Conservation (phyloP, 2,797 vertebrate species). For the Chelon auratus region DNA sequence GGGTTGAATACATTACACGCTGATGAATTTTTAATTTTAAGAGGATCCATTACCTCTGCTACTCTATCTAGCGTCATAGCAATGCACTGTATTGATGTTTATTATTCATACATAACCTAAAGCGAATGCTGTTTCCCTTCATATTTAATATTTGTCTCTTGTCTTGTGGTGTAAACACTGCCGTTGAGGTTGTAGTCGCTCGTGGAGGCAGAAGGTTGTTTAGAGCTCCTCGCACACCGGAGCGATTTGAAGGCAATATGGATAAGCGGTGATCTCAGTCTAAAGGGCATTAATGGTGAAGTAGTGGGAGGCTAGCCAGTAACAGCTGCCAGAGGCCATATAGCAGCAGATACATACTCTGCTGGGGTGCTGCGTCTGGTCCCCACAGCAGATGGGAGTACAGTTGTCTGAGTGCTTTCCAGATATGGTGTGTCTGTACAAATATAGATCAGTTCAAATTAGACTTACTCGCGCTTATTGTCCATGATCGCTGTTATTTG, state of each 20-base stretch:
- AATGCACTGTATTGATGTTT: not conserved
- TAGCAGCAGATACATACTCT: slow-evolving; percentile 53
- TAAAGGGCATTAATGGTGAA: slow-evolving; percentile 42
- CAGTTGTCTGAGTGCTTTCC: slow-evolving; percentile 49
- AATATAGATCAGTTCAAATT: slow-evolving; percentile 21
- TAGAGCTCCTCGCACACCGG: not conserved
- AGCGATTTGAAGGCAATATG: slow-evolving; percentile 24
- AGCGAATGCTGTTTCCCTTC: slow-evolving; percentile 16
- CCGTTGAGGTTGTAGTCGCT: slow-evolving; percentile 1
- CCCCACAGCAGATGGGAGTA: slow-evolving; percentile 63
- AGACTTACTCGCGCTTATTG: not conserved
- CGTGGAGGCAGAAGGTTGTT: slow-evolving; percentile 2
- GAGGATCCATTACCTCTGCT: slow-evolving; percentile 23
- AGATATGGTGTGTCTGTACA: slow-evolving; percentile 35
- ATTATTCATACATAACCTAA: slow-evolving; percentile 16
- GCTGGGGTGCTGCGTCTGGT: slow-evolving; percentile 58
- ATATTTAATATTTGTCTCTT: slow-evolving; percentile 13
- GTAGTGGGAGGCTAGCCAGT: slow-evolving; percentile 55
- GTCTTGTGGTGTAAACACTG: not conserved
- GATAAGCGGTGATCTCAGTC: slow-evolving; percentile 40
- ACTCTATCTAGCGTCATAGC: not conserved
- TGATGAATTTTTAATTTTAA: slow-evolving; percentile 36
- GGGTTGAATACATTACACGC: slow-evolving; percentile 35
- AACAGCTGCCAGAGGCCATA: slow-evolving; percentile 63
- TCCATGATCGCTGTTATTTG: not conserved